A percentile compares a stretch with the other conserved stretches of the same genome.
phyloP scores from a whole-genome alignment of 2,113 vertebrate species.

The Siniperca knerii region DNA sequence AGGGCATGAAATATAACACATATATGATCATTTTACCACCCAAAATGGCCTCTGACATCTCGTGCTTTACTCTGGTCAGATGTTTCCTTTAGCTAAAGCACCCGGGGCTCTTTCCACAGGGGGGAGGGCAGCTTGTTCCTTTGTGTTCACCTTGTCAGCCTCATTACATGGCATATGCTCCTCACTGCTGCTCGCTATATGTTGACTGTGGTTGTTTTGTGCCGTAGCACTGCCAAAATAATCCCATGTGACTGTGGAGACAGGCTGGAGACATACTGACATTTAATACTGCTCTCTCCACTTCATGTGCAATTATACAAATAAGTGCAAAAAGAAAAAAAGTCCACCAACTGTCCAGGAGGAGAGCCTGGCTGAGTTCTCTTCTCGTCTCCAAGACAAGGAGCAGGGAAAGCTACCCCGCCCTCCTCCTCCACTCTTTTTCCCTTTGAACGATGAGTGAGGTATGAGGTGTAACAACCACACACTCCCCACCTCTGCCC shows the following conservation, averaged over 20 bases:
- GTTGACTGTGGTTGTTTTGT: slow-evolving; percentile 23
- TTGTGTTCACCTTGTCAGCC: slow-evolving; percentile 40
- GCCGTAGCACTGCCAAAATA: slow-evolving; percentile 17
- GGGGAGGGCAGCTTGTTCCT: slow-evolving; percentile 16
- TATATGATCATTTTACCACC: neutral
- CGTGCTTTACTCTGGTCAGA: neutral
- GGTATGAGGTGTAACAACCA: neutral
- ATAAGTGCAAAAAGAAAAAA: neutral
- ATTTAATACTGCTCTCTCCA: neutral
- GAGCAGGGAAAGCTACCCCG: neutral
- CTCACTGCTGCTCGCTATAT: slow-evolving; percentile 25
- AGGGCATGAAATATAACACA: neutral
- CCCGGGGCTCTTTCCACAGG: neutral
- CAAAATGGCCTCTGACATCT: neutral
- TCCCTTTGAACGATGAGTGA: neutral
- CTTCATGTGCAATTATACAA: neutral
- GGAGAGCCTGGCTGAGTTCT: neutral
- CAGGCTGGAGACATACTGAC: slow-evolving; percentile 4
- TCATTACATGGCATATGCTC: slow-evolving; percentile 36
- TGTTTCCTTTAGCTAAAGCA: neutral
- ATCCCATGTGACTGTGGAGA: slow-evolving; percentile 8
- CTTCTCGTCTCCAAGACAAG: neutral
- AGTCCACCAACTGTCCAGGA: neutral
- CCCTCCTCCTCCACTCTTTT: neutral
- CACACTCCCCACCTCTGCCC: neutral